Evolutionary conservation across 2,888 invertebrate genomes (phyloP), one percentile per base, ranked within the genome.

Genomic region (Acleris emargana): DNA sequence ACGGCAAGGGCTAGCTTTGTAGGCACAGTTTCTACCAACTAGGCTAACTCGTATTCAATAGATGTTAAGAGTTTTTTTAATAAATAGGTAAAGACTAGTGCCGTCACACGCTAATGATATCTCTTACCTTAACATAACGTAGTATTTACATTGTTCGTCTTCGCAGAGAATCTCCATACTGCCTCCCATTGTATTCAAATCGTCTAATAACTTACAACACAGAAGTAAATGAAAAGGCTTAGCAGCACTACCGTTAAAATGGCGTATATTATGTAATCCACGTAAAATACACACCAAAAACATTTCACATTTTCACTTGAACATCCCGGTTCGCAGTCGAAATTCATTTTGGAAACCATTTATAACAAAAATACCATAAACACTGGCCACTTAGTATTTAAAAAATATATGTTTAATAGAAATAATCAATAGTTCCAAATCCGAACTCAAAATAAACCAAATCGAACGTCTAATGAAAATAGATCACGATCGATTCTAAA

Each of bases 201-300:
- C 13, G 51, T 4, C 45, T 55, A 60, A n/a, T 52, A 11, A 16
- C 55, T 55, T 5, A 51, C 38, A 3, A 51, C 38, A 3, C 55
- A 25, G 28, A 66, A 66, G 45, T 66, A 66, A 51, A 66, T 51
- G 18, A 66, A 66, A 38, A 66, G 32, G 17, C 32, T 55, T 7
- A 66, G 16, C 45, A 66, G 32, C 7, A 38, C 32, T 55, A 60
- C 22, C 1, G 61, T 51, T 18, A 71, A 20, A 9, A 71, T 49
- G 3, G 60, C 71, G 9, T 69, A 71, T n/a, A 71, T 53, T 55
- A 70, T 64, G 25, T 68, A 66, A 62, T 71, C 70, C 50, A 68
- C 53, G 49, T 71, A 62, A 32, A 79, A 76, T 5, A 86, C 69
- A n/a, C 76, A 81, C 76, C 82, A 81, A 0, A 77, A 74, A 58